Conservation (phyloP, 2,888 invertebrate genomes). For the Micoletzkya japonica region DNA sequence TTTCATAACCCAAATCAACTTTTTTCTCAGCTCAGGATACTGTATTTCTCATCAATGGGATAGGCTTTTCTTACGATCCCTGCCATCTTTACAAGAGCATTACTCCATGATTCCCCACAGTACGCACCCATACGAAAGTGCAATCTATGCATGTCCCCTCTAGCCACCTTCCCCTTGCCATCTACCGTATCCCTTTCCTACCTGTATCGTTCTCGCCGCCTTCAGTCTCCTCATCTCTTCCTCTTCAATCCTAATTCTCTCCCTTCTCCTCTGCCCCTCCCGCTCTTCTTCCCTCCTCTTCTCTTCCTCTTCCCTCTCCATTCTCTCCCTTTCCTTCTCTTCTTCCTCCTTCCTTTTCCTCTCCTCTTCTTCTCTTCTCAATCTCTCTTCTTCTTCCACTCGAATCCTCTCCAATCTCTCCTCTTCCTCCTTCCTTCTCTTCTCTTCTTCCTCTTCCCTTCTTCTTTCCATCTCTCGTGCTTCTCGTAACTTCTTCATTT, state of each 20-base stretch:
- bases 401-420: background rate
- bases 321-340: background rate
- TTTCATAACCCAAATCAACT: too few relatives aligned
- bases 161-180: background rate
- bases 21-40: too few relatives aligned
- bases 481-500: constrained; percentile 6
- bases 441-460: background rate
- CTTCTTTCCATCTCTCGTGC: background rate
- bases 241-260: background rate
- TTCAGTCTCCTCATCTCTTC: constrained; percentile 14
- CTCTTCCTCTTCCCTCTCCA: constrained; percentile 3
- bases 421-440: background rate
- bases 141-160: too few relatives aligned
- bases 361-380: constrained; percentile 22
- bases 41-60: too few relatives aligned
- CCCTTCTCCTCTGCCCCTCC: background rate
- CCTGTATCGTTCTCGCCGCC: constrained; percentile 14
- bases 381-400: background rate
- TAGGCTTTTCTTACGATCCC: background rate
- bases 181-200: background rate
- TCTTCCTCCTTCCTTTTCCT: constrained; percentile 6
- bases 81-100: background rate
- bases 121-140: too few relatives aligned
- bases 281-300: background rate
- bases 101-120: background rate